Percentiles rank a stretch among this genome's conserved stretches.
phyloP scores from a whole-genome alignment of 1,140 invertebrate genomes.

The Macrostomum lignano region DNA sequence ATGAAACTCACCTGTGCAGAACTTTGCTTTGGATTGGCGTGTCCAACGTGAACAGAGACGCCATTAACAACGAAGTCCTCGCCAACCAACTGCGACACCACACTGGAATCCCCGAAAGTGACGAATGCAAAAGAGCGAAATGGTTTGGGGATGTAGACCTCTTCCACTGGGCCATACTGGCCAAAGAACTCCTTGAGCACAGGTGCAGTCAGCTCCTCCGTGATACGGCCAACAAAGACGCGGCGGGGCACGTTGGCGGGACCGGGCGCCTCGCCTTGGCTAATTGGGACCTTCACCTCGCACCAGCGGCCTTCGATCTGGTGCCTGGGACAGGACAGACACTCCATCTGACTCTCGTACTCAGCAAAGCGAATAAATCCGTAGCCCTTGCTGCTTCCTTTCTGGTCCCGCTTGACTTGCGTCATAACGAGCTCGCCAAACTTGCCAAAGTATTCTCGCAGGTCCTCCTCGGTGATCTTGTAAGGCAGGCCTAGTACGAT shows the following conservation, averaged over 20 bases:
- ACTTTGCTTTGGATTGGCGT: no score
- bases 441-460: conserved; percentile 29
- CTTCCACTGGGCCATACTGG: conserved; percentile 27
- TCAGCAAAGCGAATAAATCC: conserved; percentile 30
- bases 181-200: conserved; percentile 27
- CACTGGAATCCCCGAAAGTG: conserved; percentile 32
- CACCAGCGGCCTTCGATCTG: no score
- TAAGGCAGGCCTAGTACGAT: conserved; percentile 45
- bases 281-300: no score
- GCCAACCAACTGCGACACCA: conserved; percentile 61
- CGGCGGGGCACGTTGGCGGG: no score
- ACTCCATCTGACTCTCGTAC: conserved; percentile 26
- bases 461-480: conserved; percentile 28
- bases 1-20: no score
- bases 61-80: conserved; percentile 42
- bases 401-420: conserved; percentile 30
- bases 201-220: conserved; percentile 25
- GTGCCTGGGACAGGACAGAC: no score
- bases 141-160: conserved; percentile 31
- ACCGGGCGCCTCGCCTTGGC: no score
- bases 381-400: conserved; percentile 29
- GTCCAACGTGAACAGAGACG: no score
- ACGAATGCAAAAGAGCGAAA: conserved; percentile 32
- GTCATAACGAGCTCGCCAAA: conserved; percentile 30
- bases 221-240: conserved; percentile 27